A percentile compares a stretch with the other conserved stretches of the same genome.
phyloP scores from a whole-genome alignment of 2,797 vertebrate genomes.

The Podargus strigoides region DNA sequence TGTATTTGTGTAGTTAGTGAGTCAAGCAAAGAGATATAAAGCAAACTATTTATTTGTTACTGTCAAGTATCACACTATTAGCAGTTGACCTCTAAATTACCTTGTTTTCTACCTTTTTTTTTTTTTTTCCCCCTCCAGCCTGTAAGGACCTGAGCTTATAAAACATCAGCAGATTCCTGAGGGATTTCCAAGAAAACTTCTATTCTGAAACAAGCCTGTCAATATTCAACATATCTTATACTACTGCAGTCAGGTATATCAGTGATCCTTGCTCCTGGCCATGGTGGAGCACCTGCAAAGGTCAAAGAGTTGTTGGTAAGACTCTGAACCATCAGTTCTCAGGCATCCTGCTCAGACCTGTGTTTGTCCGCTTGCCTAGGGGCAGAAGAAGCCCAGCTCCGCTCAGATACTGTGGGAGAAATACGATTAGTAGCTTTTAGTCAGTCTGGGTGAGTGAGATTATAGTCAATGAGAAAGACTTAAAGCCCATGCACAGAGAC shows the following conservation, averaged over 20 bases:
- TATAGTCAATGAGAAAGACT: background rate
- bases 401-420: background rate
- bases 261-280: background rate
- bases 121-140: background rate
- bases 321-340: background rate
- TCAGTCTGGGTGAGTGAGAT: background rate
- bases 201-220: background rate
- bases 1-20: conserved; percentile 10
- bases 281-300: background rate
- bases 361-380: background rate
- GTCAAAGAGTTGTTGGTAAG: background rate
- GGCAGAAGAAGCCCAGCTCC: background rate
- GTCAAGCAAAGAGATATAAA: background rate
- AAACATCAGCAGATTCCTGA: background rate
- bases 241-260: background rate
- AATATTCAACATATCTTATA: background rate
- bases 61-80: background rate
- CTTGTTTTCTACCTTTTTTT: background rate
- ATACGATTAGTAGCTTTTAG: background rate
- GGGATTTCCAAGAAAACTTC: background rate
- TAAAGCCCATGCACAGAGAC: background rate
- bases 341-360: background rate
- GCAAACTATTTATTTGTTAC: conserved; percentile 15
- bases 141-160: background rate
- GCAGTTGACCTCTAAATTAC: conserved; percentile 29